These are phyloP conservation scores for Euphonia xanthogaster DNA, from an alignment of 2,797 vertebrate genomes.

Conservation along the genomic window DNA sequence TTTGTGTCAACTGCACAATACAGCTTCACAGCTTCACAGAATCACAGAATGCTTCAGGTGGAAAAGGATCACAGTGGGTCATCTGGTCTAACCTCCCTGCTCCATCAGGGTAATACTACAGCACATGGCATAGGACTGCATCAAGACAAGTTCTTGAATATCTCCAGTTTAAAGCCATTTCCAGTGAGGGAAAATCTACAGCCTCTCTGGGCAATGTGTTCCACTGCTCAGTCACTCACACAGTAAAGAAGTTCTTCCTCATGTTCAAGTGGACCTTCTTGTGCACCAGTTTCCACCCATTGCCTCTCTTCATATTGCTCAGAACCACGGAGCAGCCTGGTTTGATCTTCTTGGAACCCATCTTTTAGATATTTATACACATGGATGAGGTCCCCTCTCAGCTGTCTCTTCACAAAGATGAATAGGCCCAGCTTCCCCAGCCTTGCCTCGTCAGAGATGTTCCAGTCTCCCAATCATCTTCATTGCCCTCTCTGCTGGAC, in stretches of 20 bases:
- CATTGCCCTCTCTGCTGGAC: not conserved
- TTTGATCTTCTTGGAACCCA: not conserved
- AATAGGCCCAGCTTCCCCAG: not conserved
- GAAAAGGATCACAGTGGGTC: not conserved
- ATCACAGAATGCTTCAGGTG: not conserved
- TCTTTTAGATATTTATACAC: not conserved
- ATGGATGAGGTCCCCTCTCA: not conserved
- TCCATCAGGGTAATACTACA: not conserved
- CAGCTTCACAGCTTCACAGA: not conserved
- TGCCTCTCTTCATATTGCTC: not conserved
- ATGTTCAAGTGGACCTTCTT: not conserved
- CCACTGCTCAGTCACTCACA: fast-evolving
- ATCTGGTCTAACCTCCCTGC: not conserved
- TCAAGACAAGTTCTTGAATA: not conserved
- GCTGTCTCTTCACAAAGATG: not conserved
- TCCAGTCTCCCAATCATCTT: not conserved
- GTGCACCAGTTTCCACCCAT: not conserved
- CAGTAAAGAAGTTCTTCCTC: not conserved
- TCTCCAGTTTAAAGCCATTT: not conserved
- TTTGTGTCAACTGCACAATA: not conserved
- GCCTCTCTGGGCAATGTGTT: not conserved
- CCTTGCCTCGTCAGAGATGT: fast-evolving
- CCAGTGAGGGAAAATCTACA: not conserved
- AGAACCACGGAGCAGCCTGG: not conserved
- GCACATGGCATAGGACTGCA: not conserved